Evolutionary conservation across 2,113 vertebrate genomes (phyloP).

Genomic region (Corydoras sp.): DNA sequence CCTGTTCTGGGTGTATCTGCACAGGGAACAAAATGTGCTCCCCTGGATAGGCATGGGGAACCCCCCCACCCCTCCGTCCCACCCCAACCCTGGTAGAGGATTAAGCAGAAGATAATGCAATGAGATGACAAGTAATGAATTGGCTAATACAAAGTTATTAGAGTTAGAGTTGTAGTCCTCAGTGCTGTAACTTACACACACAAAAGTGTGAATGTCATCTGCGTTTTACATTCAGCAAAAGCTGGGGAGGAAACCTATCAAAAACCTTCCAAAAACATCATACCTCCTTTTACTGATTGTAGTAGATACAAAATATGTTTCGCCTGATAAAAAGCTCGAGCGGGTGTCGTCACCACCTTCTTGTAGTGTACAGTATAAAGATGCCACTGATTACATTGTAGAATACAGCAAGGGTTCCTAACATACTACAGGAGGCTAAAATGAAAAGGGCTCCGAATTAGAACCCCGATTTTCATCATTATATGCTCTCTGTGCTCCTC

Average conservation of each 20-base stretch:
- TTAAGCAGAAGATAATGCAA: too few species aligned
- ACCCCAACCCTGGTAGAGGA: too few species aligned
- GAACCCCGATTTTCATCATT: not conserved
- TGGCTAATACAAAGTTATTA: too few species aligned
- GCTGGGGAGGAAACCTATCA: not conserved
- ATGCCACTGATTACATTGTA: conserved; percentile 1
- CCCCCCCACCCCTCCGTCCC: too few species aligned
- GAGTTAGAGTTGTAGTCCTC: conserved; percentile 24
- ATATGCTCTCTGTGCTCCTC: too few species aligned
- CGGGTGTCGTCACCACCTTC: not conserved
- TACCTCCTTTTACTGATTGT: conserved; percentile 45
- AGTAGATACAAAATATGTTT: conserved; percentile 30
- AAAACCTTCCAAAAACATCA: conserved; percentile 25
- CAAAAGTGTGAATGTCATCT: conserved; percentile 32
- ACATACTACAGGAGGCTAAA: not conserved
- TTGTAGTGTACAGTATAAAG: not conserved
- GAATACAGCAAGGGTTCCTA: conserved; percentile 16
- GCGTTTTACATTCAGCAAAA: conserved; percentile 18
- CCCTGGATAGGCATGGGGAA: too few species aligned
- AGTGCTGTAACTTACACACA: conserved; percentile 48
- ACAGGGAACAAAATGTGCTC: too few species aligned
- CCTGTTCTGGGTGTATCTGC: too few species aligned
- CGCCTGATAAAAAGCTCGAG: too few species aligned
- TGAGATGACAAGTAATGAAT: too few species aligned
- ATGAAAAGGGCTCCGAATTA: not conserved